These are phyloP conservation scores for Cerastis rubricosa DNA, from an alignment of 2,888 invertebrate species.

Conservation along the genomic window DNA sequence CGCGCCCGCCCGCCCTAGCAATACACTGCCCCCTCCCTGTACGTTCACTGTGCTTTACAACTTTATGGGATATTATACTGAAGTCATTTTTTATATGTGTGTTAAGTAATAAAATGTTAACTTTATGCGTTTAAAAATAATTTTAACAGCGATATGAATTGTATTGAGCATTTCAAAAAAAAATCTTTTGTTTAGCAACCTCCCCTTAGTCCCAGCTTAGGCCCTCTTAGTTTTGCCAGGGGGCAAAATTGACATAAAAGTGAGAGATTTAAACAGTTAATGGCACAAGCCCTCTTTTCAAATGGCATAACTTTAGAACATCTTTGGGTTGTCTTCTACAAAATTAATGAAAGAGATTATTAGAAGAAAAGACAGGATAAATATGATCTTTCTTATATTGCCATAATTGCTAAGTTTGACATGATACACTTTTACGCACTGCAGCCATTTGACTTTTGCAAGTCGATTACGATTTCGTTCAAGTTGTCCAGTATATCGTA, in stretches of 20 bases:
- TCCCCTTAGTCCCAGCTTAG: too few species aligned
- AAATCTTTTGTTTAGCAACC: neutral
- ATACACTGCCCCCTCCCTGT: conserved; percentile 50
- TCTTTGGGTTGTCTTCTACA: neutral
- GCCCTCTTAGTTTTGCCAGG: too few species aligned
- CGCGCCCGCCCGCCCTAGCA: conserved; percentile 59
- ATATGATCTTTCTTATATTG: neutral
- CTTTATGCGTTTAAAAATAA: neutral
- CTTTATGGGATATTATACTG: conserved; percentile 15
- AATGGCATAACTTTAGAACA: too few species aligned
- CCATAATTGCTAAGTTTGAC: neutral
- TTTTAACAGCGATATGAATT: neutral
- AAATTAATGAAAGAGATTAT: neutral
- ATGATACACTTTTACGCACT: neutral
- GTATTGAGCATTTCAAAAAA: neutral
- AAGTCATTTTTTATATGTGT: neutral
- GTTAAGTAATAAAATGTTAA: neutral
- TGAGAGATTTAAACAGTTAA: neutral
- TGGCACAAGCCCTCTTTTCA: neutral
- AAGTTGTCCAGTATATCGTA: neutral
- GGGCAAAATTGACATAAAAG: neutral
- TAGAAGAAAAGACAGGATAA: neutral
- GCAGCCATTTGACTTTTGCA: neutral
- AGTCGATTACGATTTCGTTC: neutral
- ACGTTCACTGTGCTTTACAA: neutral